phyloP scores from a whole-genome alignment of 1,140 invertebrate species.

The Papilio aristodemus region DNA sequence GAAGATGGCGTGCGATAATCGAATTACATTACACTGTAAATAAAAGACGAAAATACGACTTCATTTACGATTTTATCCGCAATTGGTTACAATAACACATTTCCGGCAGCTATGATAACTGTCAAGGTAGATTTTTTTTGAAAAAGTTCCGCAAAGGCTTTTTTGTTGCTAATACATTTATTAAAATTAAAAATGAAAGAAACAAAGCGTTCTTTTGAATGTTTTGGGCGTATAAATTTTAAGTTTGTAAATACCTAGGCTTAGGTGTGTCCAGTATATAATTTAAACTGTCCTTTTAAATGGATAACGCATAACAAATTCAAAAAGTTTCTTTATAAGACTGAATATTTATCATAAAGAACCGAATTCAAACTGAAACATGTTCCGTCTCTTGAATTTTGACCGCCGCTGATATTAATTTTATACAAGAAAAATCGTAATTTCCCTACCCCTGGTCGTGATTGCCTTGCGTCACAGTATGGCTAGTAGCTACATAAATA shows the following conservation, averaged over 20 bases:
- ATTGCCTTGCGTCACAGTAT: background rate
- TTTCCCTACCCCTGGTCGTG: too few relatives aligned
- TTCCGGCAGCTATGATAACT: background rate
- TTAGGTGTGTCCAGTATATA: conserved; percentile 8
- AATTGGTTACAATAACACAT: background rate
- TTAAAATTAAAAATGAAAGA: too few relatives aligned
- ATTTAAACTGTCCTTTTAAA: background rate
- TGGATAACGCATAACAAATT: conserved; percentile 3
- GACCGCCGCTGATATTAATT: too few relatives aligned
- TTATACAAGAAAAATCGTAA: too few relatives aligned
- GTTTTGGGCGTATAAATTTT: background rate
- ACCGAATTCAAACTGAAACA: too few relatives aligned
- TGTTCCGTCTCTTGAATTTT: too few relatives aligned
- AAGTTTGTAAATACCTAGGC: background rate
- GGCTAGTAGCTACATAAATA: background rate
- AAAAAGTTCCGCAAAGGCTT: too few relatives aligned
- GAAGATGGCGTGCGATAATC: conserved; percentile 59
- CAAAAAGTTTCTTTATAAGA: background rate
- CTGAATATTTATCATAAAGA: background rate
- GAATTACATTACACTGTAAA: conserved; percentile 53
- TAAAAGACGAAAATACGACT: conserved; percentile 49
- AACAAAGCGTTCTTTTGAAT: background rate
- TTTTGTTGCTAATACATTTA: too few relatives aligned
- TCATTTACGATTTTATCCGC: background rate
- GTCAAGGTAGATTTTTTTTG: too few relatives aligned